Conservation (phyloP, 2,113 vertebrate species). For the Rana temporaria region DNA sequence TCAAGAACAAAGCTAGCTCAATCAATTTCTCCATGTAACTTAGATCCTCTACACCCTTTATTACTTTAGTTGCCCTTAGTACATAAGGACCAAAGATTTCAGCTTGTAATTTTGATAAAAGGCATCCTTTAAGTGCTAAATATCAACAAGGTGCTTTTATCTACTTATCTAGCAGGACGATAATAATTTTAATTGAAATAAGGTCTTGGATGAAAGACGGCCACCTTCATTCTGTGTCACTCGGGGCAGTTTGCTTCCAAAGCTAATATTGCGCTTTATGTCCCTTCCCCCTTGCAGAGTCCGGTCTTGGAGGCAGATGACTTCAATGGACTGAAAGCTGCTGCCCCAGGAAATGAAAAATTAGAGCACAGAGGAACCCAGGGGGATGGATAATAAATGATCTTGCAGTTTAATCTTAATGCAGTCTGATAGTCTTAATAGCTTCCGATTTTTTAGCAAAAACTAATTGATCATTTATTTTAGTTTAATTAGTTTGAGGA, state of each 20-base stretch:
- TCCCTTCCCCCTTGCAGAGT: conserved; percentile 90
- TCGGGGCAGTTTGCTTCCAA: conserved; percentile 86
- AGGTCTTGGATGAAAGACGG: neutral
- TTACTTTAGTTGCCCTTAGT: no score
- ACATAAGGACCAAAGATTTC: no score
- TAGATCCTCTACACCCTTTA: no score
- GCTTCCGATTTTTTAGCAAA: neutral
- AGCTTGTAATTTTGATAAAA: neutral
- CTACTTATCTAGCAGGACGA: neutral
- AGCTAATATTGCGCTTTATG: conserved; percentile 86
- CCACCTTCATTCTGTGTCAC: conserved; percentile 81
- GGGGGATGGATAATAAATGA: conserved; percentile 16
- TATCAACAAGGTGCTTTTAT: conserved; percentile 7
- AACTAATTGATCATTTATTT: conserved; percentile 33
- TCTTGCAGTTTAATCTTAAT: conserved; percentile 49
- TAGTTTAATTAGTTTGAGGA: conserved; percentile 22
- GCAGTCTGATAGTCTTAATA: conserved; percentile 20
- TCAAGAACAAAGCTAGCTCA: no score
- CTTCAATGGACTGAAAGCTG: conserved; percentile 79
- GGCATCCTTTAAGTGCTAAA: neutral
- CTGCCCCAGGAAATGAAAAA: conserved; percentile 76
- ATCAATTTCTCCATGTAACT: no score
- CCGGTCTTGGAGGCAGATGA: conserved; percentile 92
- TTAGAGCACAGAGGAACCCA: neutral
- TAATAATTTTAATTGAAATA: conserved; percentile 20